Percentiles rank a stretch among this genome's conserved stretches.
phyloP scores from a whole-genome alignment of 2,113 vertebrate species.

The Corythaixoides concolor region DNA sequence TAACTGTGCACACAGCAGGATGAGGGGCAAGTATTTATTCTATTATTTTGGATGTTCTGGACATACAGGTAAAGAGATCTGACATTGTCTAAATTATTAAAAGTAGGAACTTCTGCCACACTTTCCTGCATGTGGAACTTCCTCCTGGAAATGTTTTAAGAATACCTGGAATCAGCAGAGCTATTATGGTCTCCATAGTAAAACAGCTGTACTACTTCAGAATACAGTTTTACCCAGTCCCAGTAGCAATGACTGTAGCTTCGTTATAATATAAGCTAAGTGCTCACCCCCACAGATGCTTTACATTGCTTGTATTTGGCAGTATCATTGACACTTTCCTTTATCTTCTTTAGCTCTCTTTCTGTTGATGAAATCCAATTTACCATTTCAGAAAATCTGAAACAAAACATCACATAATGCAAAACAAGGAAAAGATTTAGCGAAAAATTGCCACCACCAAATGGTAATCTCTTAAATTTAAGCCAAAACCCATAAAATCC shows the following conservation, averaged over 20 bases:
- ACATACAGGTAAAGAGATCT: neutral
- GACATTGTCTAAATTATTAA: neutral
- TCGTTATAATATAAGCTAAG: neutral
- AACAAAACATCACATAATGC: slow-evolving; percentile 18
- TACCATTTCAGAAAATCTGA: slow-evolving; percentile 86
- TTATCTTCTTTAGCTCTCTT: slow-evolving; percentile 79
- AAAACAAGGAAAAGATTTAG: neutral
- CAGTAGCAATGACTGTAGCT: neutral
- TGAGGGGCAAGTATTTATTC: neutral
- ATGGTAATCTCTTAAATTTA: neutral
- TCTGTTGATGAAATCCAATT: slow-evolving; percentile 85
- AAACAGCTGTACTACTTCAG: neutral
- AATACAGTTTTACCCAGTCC: neutral
- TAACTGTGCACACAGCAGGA: neutral
- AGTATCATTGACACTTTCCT: slow-evolving; percentile 68
- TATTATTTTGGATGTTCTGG: neutral
- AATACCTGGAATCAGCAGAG: neutral
- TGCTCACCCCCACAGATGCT: slow-evolving; percentile 77
- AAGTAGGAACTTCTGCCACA: neutral
- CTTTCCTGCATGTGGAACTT: neutral
- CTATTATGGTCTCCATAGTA: neutral
- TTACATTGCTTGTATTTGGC: slow-evolving; percentile 77
- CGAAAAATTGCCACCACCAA: neutral
- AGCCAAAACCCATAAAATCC: neutral
- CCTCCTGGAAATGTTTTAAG: neutral